Evolutionary conservation across 2,797 vertebrate species (phyloP), one percentile per base, ranked within the genome.

Genomic region (Oreochromis grahami): DNA sequence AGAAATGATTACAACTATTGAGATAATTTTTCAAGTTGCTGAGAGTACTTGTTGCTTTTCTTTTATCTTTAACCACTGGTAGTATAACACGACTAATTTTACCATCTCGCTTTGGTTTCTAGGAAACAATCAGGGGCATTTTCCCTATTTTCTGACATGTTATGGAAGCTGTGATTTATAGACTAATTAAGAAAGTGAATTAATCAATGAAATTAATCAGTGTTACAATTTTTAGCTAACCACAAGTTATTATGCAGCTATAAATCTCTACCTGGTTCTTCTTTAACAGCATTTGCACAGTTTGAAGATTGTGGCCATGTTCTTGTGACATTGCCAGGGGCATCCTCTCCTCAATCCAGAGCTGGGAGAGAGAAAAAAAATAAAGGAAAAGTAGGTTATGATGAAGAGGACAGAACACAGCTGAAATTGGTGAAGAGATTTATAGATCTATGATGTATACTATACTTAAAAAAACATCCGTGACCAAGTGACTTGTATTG

Each of bases 321-420:
- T 99, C 97, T 0, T 93, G 95, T 4, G 97, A 98, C 90, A 92
- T 97, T 0, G 95, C 98, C 95, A 98, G 94, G 0, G 97, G 98
- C 91, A 98, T 92, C 90, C 98, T 93, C 94, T 99, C 99, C 51
- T 98, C 97, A 65, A 99, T 96, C 99, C 99, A 99, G 15, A 99
- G 96, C 99, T 99, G 84, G 80, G 85, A 65, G 65, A 68, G 32
- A 86, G 17, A 63, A 8, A 52, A 52, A 43, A 36, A 15, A 51
- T 19, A 38, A 36, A 29, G 15, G 74, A 83, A 17, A 55, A 65
- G 8, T 51, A 43, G 68, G 88, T 52, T 9, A 56, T 36, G 10
- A 72, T 3, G 24, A 84, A 38, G 56, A 48, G 80, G 17, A 82
- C 14, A 76, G 29, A 77, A 60, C 55, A 36, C 36, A 21, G 70